phyloP scores from a whole-genome alignment of 2,113 vertebrate genomes.

The Trogon melanurus region DNA sequence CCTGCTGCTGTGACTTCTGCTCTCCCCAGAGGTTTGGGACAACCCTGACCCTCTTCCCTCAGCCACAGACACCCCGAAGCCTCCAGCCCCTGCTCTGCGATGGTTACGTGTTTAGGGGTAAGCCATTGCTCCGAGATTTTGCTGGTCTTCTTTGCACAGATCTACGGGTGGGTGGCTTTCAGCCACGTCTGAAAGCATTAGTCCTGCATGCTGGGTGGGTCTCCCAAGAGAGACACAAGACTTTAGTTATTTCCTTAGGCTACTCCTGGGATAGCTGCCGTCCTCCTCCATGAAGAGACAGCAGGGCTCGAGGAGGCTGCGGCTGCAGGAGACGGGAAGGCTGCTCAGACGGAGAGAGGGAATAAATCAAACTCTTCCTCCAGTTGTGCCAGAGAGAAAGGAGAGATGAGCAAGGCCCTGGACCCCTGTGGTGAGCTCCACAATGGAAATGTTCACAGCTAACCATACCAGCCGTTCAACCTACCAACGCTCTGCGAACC shows the following conservation, averaged over 20 bases:
- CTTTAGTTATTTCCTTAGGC: not conserved
- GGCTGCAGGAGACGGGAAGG: not conserved
- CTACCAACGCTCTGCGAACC: slow-evolving; percentile 3
- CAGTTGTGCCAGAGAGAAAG: slow-evolving; percentile 49
- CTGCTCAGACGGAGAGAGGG: not conserved
- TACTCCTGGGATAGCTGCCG: not conserved
- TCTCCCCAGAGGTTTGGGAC: not conserved
- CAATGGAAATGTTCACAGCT: slow-evolving; percentile 57
- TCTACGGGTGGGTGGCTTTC: slow-evolving; percentile 15
- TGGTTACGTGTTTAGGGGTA: not conserved
- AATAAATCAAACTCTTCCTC: slow-evolving; percentile 54
- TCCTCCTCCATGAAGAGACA: not conserved
- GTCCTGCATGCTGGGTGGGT: not conserved
- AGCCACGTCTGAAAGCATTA: slow-evolving; percentile 54
- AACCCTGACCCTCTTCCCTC: not conserved
- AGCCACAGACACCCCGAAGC: not conserved
- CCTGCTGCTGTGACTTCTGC: not conserved
- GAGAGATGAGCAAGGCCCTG: not conserved
- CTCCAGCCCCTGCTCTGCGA: not conserved
- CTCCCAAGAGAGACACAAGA: not conserved
- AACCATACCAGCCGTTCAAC: slow-evolving; percentile 15
- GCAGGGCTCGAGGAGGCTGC: not conserved
- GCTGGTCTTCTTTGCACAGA: not conserved
- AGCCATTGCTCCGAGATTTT: slow-evolving; percentile 43
- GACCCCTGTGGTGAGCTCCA: slow-evolving; percentile 30